Base-by-base conservation (phyloP, 1,140 invertebrate species). In the Alviniconcha marisindica region DNA sequence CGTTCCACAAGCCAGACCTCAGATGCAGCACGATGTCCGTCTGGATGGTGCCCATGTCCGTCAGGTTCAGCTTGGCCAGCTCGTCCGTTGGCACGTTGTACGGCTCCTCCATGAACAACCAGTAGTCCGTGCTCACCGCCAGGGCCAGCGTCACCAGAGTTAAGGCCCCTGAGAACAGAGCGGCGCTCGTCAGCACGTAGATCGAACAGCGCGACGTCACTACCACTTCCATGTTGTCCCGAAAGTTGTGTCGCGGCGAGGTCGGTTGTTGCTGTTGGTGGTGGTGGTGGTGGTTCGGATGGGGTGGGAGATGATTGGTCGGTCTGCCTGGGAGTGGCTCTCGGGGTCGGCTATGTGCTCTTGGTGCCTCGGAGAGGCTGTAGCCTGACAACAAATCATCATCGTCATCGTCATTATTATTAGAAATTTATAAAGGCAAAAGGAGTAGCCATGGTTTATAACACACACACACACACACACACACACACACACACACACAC, bases 41-140 rank as follows among this genome's bases (percentile, higher is more conserved):
- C 56, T 80, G 31, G 0, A 80, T 44, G 38, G 56, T 56, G 2
- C 14, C 33, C 7, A 82, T 87, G 2, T 76, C 73, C 7, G 83
- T 87, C 21, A 81, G 66, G 81, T 87, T 84, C 18, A 24, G 69
- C 14, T 10, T n/a, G n/a, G 38, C 31, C 36, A 69, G 36, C 24
- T 77, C 77, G 24, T 83, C 38, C 1, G 60, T n/a, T 0, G 77
- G 24, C 24, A 77, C 40, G 36, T 28, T 15, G 31, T 88, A 71
- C 0, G 86, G 81, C 69, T 89, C 88, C n/a, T 76, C 48, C 24
- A 86, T 90, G 80, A 88, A 89, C 28, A 90, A 51, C 89, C 89
- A 90, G 54, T 81, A 88, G 77, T 90, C 89, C 21, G 89, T 90
- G 42, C 86, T 83, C 24, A 88, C 87, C 28, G 88, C 87, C 28